Percentiles rank a stretch among this genome's conserved stretches.
phyloP scores from a whole-genome alignment of 2,888 invertebrate species.

The Oscheius sp. region DNA sequence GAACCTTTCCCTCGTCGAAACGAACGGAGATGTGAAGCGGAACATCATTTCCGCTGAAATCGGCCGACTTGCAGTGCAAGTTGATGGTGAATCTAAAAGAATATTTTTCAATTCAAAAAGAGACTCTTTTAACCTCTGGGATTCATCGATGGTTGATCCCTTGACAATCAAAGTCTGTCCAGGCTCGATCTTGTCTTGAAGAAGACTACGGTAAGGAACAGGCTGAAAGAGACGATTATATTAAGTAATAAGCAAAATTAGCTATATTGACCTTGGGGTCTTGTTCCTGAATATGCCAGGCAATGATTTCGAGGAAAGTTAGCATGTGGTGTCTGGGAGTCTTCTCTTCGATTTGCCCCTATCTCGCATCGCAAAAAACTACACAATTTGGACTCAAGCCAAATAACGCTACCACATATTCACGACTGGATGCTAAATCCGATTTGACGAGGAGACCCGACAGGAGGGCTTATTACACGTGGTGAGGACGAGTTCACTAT shows the following conservation, averaged over 20 bases:
- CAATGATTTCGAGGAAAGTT: constrained; percentile 39
- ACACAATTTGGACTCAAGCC: neutral
- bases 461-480: constrained; percentile 4
- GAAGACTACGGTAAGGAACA: constrained; percentile 66
- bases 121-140: constrained; percentile 44
- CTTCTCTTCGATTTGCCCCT: constrained; percentile 1
- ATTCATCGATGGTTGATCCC: constrained; percentile 67
- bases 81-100: constrained; percentile 66
- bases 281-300: constrained; percentile 45
- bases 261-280: constrained; percentile 3
- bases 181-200: constrained; percentile 67
- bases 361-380: constrained; percentile 1
- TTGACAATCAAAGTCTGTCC: constrained; percentile 69
- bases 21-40: constrained; percentile 68
- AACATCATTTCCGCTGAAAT: constrained; percentile 69
- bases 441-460: constrained; percentile 10
- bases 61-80: constrained; percentile 65
- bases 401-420: constrained; percentile 12
- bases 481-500: neutral
- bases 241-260: neutral
- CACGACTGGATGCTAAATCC: constrained; percentile 10
- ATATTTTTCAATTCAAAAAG: neutral
- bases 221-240: constrained; percentile 43
- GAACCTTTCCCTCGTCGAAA: constrained; percentile 69
- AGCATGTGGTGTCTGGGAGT: constrained; percentile 35